phyloP scores from a whole-genome alignment of 2,113 vertebrate species.

The Sylvilagus bachmani region DNA sequence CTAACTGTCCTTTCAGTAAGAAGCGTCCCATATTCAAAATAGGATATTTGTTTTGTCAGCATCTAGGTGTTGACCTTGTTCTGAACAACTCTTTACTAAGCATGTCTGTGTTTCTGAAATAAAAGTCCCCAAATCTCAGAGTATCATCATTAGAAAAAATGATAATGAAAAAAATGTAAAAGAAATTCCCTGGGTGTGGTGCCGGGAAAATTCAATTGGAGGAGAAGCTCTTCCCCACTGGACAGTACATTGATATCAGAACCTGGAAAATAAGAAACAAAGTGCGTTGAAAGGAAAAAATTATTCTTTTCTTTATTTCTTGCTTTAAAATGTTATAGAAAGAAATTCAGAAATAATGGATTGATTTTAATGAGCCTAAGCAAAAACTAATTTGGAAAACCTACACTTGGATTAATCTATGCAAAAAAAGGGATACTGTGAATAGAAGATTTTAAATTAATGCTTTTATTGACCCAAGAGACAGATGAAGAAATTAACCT shows the following conservation, averaged over 20 bases:
- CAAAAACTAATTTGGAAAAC: slow-evolving; percentile 30
- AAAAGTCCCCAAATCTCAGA: neutral
- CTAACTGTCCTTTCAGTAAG: neutral
- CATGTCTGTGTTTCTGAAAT: neutral
- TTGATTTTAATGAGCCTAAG: neutral
- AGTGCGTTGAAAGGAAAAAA: slow-evolving; percentile 18
- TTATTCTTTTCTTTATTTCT: neutral
- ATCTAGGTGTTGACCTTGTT: neutral
- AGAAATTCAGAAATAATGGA: slow-evolving; percentile 6
- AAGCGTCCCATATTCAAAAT: neutral
- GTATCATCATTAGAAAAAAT: slow-evolving; percentile 22
- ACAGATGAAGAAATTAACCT: slow-evolving; percentile 2
- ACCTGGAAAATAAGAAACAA: slow-evolving; percentile 14
- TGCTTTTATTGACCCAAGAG: slow-evolving; percentile 26
- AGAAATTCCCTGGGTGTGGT: neutral
- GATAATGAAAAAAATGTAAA: neutral
- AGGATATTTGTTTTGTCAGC: neutral
- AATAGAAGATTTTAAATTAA: neutral
- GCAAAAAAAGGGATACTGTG: slow-evolving; percentile 52
- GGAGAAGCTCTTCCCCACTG: neutral
- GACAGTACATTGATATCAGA: neutral
- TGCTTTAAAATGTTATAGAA: neutral
- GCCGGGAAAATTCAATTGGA: neutral
- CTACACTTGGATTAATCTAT: slow-evolving; percentile 39
- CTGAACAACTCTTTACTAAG: neutral